phyloP scores from a whole-genome alignment of 2,888 invertebrate genomes.

The Lasioglossum figueresi region DNA sequence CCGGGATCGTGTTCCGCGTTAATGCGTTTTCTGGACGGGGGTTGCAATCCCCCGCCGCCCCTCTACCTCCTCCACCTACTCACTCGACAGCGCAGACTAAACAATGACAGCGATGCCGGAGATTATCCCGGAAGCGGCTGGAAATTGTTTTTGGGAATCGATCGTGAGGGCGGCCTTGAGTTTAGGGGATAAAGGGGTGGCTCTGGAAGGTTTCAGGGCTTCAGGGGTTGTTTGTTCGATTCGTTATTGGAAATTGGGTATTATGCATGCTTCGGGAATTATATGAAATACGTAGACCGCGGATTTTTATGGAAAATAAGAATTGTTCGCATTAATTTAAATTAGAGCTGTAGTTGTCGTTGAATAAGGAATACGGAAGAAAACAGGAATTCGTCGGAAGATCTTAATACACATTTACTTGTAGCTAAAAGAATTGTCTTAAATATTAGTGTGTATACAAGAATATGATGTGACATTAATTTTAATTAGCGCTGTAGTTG shows the following conservation, averaged over 20 bases:
- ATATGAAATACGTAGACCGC: neutral
- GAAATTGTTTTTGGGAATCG: slow-evolving; percentile 9
- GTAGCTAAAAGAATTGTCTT: no score
- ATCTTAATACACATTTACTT: no score
- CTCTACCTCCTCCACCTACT: neutral
- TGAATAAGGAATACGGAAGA: no score
- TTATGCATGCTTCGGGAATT: neutral
- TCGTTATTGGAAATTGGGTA: neutral
- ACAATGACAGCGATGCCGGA: slow-evolving; percentile 19
- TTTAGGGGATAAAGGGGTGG: neutral
- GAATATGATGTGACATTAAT: neutral
- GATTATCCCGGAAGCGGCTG: slow-evolving; percentile 10
- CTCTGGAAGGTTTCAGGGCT: neutral
- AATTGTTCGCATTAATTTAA: no score
- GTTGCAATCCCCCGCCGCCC: neutral
- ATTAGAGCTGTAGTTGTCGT: no score
- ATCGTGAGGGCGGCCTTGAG: neutral
- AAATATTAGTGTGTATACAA: neutral
- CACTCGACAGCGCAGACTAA: neutral
- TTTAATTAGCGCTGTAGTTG: no score
- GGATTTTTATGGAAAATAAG: no score
- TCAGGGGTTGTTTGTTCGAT: neutral
- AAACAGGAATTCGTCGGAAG: no score
- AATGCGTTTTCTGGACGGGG: slow-evolving; percentile 27
- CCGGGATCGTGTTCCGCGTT: slow-evolving; percentile 22